A percentile compares a stretch with the other conserved stretches of the same genome.
Evolutionary conservation across 1,140 invertebrate species (phyloP).

Genomic region (Coenobita brevimanus): DNA sequence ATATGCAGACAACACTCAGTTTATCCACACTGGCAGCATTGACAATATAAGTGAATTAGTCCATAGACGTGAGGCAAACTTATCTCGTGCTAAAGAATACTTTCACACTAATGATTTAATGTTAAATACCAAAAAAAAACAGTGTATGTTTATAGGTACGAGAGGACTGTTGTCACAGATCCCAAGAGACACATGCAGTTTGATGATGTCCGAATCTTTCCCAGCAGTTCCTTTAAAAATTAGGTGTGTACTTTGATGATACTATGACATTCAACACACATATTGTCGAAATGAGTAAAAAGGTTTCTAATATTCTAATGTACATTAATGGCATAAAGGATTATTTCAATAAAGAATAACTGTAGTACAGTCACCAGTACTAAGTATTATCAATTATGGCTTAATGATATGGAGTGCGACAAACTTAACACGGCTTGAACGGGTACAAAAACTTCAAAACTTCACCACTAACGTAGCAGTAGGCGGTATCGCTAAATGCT

Average conservation of each 20-base stretch:
- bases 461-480: not conserved
- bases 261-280: not conserved
- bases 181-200: not conserved
- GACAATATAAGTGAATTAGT: not conserved
- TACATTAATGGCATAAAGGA: not conserved
- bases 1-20: slow-evolving; percentile 4
- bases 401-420: not conserved
- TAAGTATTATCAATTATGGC: not conserved
- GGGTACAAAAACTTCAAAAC: not conserved
- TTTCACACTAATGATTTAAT: not conserved
- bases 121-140: not conserved
- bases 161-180: not conserved
- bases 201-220: not conserved
- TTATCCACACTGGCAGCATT: slow-evolving; percentile 1
- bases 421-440: not conserved
- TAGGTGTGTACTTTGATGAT: not conserved
- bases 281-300: not conserved
- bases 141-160: not conserved
- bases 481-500: not conserved
- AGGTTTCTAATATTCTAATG: too few species aligned
- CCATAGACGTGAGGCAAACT: not conserved
- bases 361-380: not conserved
- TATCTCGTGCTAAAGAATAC: not conserved
- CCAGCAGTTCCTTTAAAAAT: not conserved
- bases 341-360: not conserved